These are phyloP conservation scores for Siniperca chuatsi DNA, from an alignment of 2,113 vertebrate species.

Conservation along the genomic window DNA sequence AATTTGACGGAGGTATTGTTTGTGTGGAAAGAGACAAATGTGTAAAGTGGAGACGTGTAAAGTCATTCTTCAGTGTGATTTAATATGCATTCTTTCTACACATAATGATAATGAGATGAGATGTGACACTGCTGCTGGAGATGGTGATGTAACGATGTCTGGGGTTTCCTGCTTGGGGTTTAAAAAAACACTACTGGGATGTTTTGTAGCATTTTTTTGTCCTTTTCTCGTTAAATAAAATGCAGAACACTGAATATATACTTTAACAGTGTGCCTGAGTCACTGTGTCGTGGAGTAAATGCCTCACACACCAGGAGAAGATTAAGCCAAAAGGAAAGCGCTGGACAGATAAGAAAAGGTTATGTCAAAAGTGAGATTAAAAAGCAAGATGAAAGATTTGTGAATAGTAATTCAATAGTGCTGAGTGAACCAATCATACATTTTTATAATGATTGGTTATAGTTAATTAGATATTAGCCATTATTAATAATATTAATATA, in stretches of 20 bases:
- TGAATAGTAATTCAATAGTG: no score
- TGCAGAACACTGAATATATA: neutral
- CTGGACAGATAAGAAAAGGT: neutral
- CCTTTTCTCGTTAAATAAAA: constrained; percentile 26
- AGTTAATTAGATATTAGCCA: neutral
- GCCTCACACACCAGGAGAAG: neutral
- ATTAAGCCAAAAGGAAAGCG: neutral
- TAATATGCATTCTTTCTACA: constrained; percentile 21
- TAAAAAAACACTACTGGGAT: neutral
- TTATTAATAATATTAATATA: neutral
- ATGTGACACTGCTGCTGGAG: neutral
- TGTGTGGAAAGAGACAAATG: neutral
- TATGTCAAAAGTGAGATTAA: neutral
- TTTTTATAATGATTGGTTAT: neutral
- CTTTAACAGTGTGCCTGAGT: neutral
- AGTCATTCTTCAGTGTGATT: neutral
- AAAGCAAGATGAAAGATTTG: no score
- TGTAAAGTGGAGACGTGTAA: neutral
- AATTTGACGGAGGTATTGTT: neutral
- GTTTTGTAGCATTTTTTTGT: constrained; percentile 37
- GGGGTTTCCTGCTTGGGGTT: constrained; percentile 18
- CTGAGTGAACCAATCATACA: neutral
- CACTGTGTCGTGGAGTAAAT: neutral
- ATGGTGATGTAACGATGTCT: neutral
- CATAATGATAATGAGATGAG: neutral